Evolutionary conservation across 2,797 vertebrate genomes (phyloP).

Genomic region (Poecilia picta): DNA sequence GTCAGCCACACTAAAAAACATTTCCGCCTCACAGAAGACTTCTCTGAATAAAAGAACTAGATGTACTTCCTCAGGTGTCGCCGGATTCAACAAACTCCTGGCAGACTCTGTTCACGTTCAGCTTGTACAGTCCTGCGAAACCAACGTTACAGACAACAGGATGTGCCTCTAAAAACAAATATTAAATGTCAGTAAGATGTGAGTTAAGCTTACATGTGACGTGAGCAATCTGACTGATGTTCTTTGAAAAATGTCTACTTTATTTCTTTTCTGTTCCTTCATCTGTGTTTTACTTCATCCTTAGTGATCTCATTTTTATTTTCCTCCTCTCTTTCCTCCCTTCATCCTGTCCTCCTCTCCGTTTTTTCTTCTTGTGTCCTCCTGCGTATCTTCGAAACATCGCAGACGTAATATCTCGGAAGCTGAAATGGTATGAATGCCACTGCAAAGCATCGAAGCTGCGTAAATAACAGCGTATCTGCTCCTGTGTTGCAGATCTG

Average conservation of each 20-base stretch:
- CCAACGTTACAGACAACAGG: neutral
- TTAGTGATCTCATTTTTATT: too few species aligned
- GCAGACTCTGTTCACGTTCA: neutral
- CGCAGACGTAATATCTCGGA: neutral
- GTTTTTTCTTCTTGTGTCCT: too few species aligned
- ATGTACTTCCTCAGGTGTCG: neutral
- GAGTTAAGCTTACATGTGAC: too few species aligned
- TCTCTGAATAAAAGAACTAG: neutral
- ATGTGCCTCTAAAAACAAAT: neutral
- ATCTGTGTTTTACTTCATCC: too few species aligned
- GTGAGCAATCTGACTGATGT: too few species aligned
- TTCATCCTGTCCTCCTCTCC: too few species aligned
- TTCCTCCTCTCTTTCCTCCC: too few species aligned
- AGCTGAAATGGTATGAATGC: neutral
- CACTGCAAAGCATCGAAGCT: neutral
- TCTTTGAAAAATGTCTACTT: too few species aligned
- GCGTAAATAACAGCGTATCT: neutral
- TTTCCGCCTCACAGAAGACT: neutral
- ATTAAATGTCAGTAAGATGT: too few species aligned
- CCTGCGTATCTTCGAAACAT: too few species aligned
- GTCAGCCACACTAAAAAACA: neutral
- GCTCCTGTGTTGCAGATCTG: slow-evolving; percentile 85
- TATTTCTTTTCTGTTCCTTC: too few species aligned
- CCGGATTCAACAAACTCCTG: neutral
- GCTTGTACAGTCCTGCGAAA: neutral